Conservation (phyloP, 2,113 vertebrate species). For the Porphyrio hochstetteri region DNA sequence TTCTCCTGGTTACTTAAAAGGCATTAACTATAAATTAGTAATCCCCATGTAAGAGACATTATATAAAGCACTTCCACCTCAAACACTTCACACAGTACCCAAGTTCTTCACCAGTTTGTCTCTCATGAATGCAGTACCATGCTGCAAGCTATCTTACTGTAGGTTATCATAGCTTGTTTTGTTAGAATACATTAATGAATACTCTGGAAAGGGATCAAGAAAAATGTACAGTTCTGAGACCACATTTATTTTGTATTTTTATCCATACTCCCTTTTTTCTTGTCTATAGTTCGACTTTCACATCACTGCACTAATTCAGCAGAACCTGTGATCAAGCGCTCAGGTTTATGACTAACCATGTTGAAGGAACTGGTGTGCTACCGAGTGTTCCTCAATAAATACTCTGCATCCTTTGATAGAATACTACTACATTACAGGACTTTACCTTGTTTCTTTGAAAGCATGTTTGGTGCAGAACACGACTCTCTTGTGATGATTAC, state of each 20-base stretch:
- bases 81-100: background rate
- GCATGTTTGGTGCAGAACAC: background rate
- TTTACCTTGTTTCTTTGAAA: background rate
- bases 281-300: background rate
- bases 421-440: background rate
- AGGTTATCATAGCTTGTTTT: background rate
- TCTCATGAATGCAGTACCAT: background rate
- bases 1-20: constrained; percentile 63
- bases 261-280: background rate
- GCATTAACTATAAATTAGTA: constrained; percentile 57
- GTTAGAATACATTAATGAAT: background rate
- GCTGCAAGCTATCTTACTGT: background rate
- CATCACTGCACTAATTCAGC: background rate
- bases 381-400: background rate
- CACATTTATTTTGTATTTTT: background rate
- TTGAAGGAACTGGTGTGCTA: background rate
- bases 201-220: background rate
- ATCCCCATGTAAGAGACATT: constrained; percentile 27
- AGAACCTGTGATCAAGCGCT: background rate
- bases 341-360: accelerated
- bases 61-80: background rate
- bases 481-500: background rate
- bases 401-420: background rate
- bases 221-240: background rate
- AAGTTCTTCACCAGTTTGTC: background rate